Evolutionary conservation across 2,888 invertebrate genomes (phyloP).

Genomic region (Oxyscelio sp.): DNA sequence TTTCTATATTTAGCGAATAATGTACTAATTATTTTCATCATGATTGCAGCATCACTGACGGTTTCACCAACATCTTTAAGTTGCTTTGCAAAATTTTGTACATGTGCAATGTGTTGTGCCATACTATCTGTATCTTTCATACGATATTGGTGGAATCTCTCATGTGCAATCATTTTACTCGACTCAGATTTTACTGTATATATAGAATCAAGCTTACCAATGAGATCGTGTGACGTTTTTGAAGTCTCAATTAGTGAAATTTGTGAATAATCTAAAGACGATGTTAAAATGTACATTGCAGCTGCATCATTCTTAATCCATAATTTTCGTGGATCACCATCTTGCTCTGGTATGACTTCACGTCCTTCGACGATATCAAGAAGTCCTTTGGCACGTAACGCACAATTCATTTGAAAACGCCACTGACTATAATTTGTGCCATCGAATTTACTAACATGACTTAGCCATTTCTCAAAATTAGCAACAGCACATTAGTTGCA

Average conservation of each 20-base stretch:
- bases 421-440: no score
- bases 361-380: no score
- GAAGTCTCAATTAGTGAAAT: constrained; percentile 46
- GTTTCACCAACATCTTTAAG: constrained; percentile 44
- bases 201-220: constrained; percentile 38
- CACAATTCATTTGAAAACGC: constrained; percentile 49
- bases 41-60: constrained; percentile 51
- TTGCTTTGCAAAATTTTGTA: constrained; percentile 44
- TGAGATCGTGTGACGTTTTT: constrained; percentile 5
- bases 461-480: no score
- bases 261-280: constrained; percentile 38
- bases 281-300: constrained; percentile 42
- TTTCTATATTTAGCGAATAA: constrained; percentile 42
- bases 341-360: constrained; percentile 12
- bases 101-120: constrained; percentile 47
- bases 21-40: constrained; percentile 51
- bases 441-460: no score
- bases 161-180: constrained; percentile 49
- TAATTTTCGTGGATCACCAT: background rate
- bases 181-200: constrained; percentile 29
- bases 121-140: constrained; percentile 22
- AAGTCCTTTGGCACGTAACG: constrained; percentile 37
- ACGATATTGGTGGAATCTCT: constrained; percentile 40
- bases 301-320: constrained; percentile 30
- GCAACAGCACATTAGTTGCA: no score